phyloP scores from a whole-genome alignment of 2,888 invertebrate species.

The Drosophila bunnanda region DNA sequence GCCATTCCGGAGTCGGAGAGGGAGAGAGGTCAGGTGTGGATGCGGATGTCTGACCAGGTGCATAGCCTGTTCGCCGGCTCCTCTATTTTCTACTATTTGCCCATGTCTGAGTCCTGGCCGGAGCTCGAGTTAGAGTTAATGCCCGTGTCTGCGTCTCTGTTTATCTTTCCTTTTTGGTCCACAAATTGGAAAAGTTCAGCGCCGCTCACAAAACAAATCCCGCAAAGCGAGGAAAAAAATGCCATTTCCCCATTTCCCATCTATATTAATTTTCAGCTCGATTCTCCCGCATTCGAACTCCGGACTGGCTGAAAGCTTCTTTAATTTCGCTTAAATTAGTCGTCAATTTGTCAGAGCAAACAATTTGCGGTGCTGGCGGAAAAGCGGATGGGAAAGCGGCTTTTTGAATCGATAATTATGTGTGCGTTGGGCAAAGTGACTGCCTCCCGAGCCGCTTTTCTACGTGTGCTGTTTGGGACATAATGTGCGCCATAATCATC shows the following conservation, averaged over 20 bases:
- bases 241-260: constrained; percentile 36
- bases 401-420: constrained; percentile 54
- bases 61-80: constrained; percentile 25
- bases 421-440: constrained; percentile 17
- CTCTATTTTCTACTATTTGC: constrained; percentile 46
- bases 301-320: constrained; percentile 40
- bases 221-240: constrained; percentile 11
- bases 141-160: constrained; percentile 38
- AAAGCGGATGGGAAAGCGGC: constrained; percentile 17
- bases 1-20: constrained; percentile 35
- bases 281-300: constrained; percentile 20
- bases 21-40: constrained; percentile 33
- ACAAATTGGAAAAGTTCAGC: constrained; percentile 74
- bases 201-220: constrained; percentile 49
- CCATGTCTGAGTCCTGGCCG: constrained; percentile 34
- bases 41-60: constrained; percentile 25
- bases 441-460: not conserved
- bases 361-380: constrained; percentile 1
- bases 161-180: constrained; percentile 50
- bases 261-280: constrained; percentile 64
- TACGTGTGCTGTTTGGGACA: constrained; percentile 46
- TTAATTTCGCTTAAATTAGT: constrained; percentile 56
- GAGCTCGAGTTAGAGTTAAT: constrained; percentile 33
- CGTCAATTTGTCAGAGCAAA: constrained; percentile 44
- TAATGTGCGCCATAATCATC: constrained; percentile 61